Percentiles rank a stretch among this genome's conserved stretches.
phyloP scores from a whole-genome alignment of 2,113 vertebrate genomes.

The Halichoerus grypus region DNA sequence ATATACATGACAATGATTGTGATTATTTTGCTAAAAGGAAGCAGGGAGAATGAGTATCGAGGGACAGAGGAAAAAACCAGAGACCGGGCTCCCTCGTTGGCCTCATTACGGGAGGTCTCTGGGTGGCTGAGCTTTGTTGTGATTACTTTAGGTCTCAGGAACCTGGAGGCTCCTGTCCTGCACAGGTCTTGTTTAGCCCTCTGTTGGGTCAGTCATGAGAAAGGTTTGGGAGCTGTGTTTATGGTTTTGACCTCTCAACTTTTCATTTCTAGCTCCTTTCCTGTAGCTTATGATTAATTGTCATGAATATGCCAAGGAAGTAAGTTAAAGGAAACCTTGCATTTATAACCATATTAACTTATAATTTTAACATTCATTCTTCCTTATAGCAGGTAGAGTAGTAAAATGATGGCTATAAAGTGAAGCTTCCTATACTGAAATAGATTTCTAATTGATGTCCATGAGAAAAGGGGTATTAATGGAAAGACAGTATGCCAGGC shows the following conservation, averaged over 20 bases:
- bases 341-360: background rate
- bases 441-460: background rate
- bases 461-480: background rate
- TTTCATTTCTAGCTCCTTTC: background rate
- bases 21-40: background rate
- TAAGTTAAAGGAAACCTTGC: background rate
- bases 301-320: background rate
- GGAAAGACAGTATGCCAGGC: background rate
- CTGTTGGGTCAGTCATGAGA: background rate
- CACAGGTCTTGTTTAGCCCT: background rate
- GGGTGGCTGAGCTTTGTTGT: background rate
- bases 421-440: background rate
- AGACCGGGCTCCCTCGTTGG: background rate
- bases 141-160: background rate
- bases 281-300: background rate
- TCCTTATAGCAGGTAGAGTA: background rate
- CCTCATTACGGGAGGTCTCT: background rate
- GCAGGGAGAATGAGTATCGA: background rate
- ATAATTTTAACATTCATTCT: background rate
- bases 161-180: background rate
- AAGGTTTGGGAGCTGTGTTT: background rate
- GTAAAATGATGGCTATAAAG: background rate
- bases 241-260: background rate
- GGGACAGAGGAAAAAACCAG: background rate
- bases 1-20: background rate